Evolutionary conservation across 2,888 invertebrate genomes (phyloP).

Genomic region (Ellobium chinense): DNA sequence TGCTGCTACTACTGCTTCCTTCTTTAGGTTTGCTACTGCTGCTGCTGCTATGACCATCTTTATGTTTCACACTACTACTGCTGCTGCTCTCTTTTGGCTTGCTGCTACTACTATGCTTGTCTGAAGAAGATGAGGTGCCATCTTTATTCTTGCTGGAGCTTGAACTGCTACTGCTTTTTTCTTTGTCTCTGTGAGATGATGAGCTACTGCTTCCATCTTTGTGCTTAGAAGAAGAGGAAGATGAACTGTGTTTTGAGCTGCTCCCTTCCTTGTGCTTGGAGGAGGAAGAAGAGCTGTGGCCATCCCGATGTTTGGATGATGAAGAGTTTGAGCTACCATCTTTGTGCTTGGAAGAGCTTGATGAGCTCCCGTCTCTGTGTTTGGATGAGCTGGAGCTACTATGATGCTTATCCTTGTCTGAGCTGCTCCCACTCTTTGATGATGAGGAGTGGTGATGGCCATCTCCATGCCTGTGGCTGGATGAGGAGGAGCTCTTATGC

Average conservation of each 20-base stretch:
- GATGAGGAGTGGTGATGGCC: conserved; percentile 4
- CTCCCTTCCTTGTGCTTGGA: conserved; percentile 38
- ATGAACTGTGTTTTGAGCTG: conserved; percentile 22
- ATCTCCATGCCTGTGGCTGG: not conserved
- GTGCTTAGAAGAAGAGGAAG: conserved; percentile 37
- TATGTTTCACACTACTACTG: conserved; percentile 53
- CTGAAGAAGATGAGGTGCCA: conserved; percentile 50
- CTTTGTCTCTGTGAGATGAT: conserved; percentile 23
- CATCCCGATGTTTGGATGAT: conserved; percentile 29
- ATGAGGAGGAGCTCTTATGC: conserved; percentile 7
- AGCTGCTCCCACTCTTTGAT: conserved; percentile 24
- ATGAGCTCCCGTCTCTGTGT: conserved; percentile 12
- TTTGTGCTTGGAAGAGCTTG: conserved; percentile 22
- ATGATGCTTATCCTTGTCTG: conserved; percentile 31
- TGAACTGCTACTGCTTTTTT: conserved; percentile 48
- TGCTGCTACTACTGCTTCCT: conserved; percentile 36
- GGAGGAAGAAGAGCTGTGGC: conserved; percentile 34
- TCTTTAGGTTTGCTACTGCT: conserved; percentile 54
- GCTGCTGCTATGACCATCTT: conserved; percentile 52
- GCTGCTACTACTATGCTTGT: conserved; percentile 42
- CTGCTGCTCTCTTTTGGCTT: conserved; percentile 58
- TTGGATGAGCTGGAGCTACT: conserved; percentile 16
- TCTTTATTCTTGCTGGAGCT: conserved; percentile 48
- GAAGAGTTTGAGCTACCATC: conserved; percentile 19
- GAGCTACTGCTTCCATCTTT: conserved; percentile 36